Base-by-base conservation (phyloP, 1,140 invertebrate genomes). In the Drosophila arizonae region DNA sequence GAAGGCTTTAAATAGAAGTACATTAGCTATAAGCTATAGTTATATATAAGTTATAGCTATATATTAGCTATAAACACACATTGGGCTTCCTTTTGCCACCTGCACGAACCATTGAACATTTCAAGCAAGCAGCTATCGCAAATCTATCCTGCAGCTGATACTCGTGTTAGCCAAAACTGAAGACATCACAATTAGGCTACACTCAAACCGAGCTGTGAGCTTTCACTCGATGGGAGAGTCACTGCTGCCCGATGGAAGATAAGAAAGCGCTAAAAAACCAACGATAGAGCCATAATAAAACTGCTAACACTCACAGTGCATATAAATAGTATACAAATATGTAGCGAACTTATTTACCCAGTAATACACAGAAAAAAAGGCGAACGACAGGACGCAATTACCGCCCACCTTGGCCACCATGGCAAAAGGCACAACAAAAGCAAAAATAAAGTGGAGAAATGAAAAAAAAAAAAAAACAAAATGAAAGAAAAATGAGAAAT, bases 311-410 rank as follows among this genome's bases (percentile, higher is more conserved):
- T 39, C 10, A 11, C 13, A 36, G 6, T 30, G 26, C 13, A 13
- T 50, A 52, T 52, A 56, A 45, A 57, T 28, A 67, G 21, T n/a
- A 48, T n/a, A 9, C n/a, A 41, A 15, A 46, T 26, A 51, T 43
- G 15, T 13, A 57, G 28, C 30, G 5, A 21, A 15, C 71, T 68
- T 81, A 78, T 86, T 86, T 86, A 87, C 81, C 72, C 55, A 77
- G 61, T 24, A 74, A 41, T 15, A 55, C 17, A 46, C n/a, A n/a
- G 45, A 8, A 39, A 45, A 46, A 54, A 48, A 62, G 75, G 71
- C 75, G 82, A 39, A 39, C 81, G 78, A 85, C 81, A 81, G 81
- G 79, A 86, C 79, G 84, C 72, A 87, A 87, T 86, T 86, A 86
- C 72, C 76, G 58, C 9, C 24, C 61, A 50, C 9, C 63, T 62